Evolutionary conservation across 2,797 vertebrate genomes (phyloP), one percentile per base, ranked within the genome.

Genomic region (Scolopax rusticola): DNA sequence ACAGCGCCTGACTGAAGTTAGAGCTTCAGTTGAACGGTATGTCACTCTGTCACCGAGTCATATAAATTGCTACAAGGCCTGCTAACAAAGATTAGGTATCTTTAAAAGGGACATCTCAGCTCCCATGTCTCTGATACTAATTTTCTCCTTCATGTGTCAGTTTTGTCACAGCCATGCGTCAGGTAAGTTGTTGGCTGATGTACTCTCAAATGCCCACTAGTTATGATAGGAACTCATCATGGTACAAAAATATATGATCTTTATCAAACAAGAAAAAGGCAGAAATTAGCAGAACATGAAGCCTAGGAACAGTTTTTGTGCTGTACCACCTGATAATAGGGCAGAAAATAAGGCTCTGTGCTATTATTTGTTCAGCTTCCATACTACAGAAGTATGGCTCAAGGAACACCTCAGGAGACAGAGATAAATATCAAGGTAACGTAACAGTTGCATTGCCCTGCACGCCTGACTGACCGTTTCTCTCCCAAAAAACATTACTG

Each of bases 371-470:
- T 43, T 76, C 64, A 54, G 7, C 11, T 59, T 54, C 30, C 23
- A 5, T 48, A 84, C 32, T 36, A 25, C 11, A 20, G 7, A 9
- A 51, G 7, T 11, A 45, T 12, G 20, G 24, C 53, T 77, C 32
- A 63, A 60, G 24, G 41, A 91, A 63, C 32, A n/a, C 25, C 24
- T 71, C 64, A 38, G 0, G 71, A 82, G 43, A 27, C 32, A 87
- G 59, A 59, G 33, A 51, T 6, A 85, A 81, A 45, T 25, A 77
- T 6, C 45, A n/a, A 38, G 54, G 69, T 30, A 61, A 64, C 12
- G 0, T 3, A 63, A 54, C 25, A 21, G 32, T 12, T 56, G 23
- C 8, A 40, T 11, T 68, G 21, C n/a, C 45, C 1, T 4, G 5
- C 5, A 59, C 12, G 11, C 1, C 1, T 15, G 60, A 63, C 32